Evolutionary conservation across 1,140 invertebrate genomes (phyloP).

Genomic region (Aplysia californica): DNA sequence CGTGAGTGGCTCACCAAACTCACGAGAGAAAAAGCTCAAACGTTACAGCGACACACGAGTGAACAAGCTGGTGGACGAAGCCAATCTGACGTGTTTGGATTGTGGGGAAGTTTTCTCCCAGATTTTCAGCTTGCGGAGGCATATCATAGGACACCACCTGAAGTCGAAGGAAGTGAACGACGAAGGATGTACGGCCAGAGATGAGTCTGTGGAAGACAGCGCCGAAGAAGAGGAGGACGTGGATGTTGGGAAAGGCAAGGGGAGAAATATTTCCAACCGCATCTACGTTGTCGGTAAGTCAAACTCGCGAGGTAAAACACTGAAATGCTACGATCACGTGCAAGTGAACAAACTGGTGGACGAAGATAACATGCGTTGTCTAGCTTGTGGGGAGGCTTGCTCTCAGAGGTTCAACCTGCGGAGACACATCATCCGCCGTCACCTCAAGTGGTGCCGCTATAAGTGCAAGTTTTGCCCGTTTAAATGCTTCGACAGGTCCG

Average conservation of each 20-base stretch:
- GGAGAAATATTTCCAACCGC: conserved; percentile 1
- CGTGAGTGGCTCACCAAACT: too few relatives aligned
- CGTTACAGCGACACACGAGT: too few relatives aligned
- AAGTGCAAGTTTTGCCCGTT: conserved; percentile 66
- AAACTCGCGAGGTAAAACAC: not conserved
- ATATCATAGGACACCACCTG: too few relatives aligned
- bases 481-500: conserved; percentile 63
- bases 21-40: too few relatives aligned
- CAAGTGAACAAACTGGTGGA: conserved; percentile 42
- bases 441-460: conserved; percentile 67
- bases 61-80: too few relatives aligned
- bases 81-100: too few relatives aligned
- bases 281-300: not conserved
- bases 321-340: conserved; percentile 9
- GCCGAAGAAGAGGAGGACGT: not conserved
- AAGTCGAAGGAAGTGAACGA: too few relatives aligned
- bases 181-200: too few relatives aligned
- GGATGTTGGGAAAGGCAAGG: conserved; percentile 6
- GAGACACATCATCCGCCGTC: conserved; percentile 62
- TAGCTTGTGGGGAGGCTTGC: conserved; percentile 61
- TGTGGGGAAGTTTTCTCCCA: too few relatives aligned
- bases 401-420: conserved; percentile 63
- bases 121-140: too few relatives aligned
- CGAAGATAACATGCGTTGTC: conserved; percentile 54
- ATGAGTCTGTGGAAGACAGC: not conserved